A percentile compares a stretch with the other conserved stretches of the same genome.
phyloP scores from a whole-genome alignment of 1,140 invertebrate genomes.

The Drosophila mayri region DNA sequence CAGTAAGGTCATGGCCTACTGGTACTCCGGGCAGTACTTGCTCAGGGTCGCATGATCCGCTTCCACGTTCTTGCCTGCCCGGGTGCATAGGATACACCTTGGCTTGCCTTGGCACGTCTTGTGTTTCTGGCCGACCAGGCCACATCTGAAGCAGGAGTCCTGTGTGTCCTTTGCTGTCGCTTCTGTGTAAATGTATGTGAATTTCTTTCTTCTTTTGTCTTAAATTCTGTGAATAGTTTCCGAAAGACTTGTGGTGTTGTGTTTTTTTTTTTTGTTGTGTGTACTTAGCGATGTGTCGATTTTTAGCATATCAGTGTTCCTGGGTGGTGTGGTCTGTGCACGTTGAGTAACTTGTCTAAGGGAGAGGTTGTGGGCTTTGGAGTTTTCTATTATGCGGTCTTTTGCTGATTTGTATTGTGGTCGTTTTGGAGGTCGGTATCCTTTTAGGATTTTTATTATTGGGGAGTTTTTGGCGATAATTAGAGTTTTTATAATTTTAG shows the following conservation, averaged over 20 bases:
- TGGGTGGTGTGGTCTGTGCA: neutral
- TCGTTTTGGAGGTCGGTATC: neutral
- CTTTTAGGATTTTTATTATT: neutral
- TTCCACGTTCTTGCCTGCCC: no score
- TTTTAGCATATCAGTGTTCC: conserved; percentile 3
- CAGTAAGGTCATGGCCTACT: no score
- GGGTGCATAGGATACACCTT: no score
- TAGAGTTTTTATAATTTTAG: neutral
- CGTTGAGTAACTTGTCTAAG: neutral
- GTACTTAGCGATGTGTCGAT: neutral
- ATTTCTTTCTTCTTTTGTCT: neutral
- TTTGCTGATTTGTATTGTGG: neutral
- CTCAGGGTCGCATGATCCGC: no score
- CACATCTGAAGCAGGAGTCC: no score
- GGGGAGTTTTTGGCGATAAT: neutral
- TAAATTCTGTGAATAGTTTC: no score
- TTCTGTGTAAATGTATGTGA: no score
- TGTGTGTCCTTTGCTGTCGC: no score
- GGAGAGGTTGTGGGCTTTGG: conserved; percentile 5
- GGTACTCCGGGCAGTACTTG: no score
- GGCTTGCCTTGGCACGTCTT: no score
- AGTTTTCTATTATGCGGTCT: conserved; percentile 12
- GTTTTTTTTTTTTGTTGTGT: conserved; percentile 6
- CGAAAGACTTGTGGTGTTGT: no score
- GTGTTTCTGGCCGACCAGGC: no score